A percentile compares a stretch with the other conserved stretches of the same genome.
Conservation (phyloP, 2,113 vertebrate species). For the Cyprinodon variegatus region DNA sequence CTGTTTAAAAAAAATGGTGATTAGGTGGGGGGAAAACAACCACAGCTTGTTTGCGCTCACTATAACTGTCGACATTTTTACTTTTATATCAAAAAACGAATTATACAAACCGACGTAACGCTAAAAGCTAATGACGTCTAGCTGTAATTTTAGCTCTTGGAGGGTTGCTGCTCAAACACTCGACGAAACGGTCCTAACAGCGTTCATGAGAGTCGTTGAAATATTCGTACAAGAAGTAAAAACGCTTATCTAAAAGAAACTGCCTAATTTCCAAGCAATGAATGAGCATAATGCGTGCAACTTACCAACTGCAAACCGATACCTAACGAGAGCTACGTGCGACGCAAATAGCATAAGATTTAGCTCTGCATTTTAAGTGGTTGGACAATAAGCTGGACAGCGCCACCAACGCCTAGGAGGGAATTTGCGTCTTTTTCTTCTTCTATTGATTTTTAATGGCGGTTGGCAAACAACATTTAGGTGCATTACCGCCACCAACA, state of each 20-base stretch:
- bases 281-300: not conserved
- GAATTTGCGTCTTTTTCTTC: not conserved
- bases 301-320: constrained; percentile 40
- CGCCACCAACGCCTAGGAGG: constrained; percentile 15
- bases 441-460: too few species aligned
- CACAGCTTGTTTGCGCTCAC: not conserved
- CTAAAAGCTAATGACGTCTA: not conserved
- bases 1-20: not conserved
- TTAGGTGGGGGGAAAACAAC: not conserved
- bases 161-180: constrained; percentile 3
- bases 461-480: too few species aligned
- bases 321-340: not conserved
- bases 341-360: not conserved
- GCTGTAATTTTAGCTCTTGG: not conserved
- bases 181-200: constrained; percentile 7
- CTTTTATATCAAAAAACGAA: not conserved
- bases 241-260: not conserved
- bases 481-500: too few species aligned
- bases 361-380: not conserved
- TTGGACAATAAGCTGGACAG: not conserved
- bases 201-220: not conserved
- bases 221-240: not conserved
- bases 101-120: not conserved
- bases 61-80: not conserved
- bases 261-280: fast-evolving